Evolutionary conservation across 2,797 vertebrate genomes (phyloP), one percentile per base, ranked within the genome.

Genomic region (Cuculus canorus): DNA sequence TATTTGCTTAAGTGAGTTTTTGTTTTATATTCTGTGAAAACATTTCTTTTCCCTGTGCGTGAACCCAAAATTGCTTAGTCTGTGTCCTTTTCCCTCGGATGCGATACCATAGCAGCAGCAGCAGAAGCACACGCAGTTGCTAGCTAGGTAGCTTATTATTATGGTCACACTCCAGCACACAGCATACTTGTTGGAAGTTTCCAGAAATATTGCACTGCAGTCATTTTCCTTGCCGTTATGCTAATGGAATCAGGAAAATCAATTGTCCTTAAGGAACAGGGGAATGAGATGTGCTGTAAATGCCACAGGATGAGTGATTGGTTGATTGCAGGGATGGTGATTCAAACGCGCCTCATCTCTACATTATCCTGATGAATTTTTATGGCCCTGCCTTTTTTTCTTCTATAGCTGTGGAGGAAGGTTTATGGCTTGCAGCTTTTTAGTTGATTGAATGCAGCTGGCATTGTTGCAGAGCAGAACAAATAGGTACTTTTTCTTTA

Each of bases 231-330:
- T 96, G 97, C 98, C 96, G 98, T 98, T 98, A 99, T 99, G 98
- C 98, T 98, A 99, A 99, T 99, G 98, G 98, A 98, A 98, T 98
- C 97, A 98, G 98, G 98, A 98, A 98, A 98, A 98, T 98, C 98
- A 98, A 98, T 98, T 98, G 98, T 99, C 98, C 98, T 99, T 98
- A 98, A 99, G 98, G 98, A 98, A 98, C 98, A 98, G 98, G 97
- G 98, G 98, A 98, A 98, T 98, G 98, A 98, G 98, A 98, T 98
- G 98, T 98, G 98, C 98, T 98, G 98, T 98, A 98, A 98, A 99
- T 98, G 98, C 98, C 98, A 99, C 97, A 96, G 97, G 97, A 98
- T 98, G 98, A 98, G 97, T 98, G 98, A 99, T 98, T 98, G 98
- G 98, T 98, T 98, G 98, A 98, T 98, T 98, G 97, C 97, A 97